Evolutionary conservation across 2,888 invertebrate genomes (phyloP).

Genomic region (Lacanobia wlatinum): DNA sequence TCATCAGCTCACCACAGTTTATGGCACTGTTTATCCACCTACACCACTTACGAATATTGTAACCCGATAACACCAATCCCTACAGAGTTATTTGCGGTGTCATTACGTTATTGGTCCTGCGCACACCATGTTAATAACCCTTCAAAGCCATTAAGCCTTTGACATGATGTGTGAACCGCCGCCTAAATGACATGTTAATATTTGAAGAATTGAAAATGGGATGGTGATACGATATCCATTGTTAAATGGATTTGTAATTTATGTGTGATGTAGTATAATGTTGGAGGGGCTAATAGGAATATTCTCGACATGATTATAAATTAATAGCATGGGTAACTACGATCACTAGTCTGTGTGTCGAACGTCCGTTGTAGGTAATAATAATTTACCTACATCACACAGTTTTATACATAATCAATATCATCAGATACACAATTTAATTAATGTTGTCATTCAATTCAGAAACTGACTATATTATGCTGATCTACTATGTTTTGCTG

Average conservation of each 20-base stretch:
- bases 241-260: constrained; percentile 11
- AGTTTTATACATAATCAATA: too few species aligned
- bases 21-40: not conserved
- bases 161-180: constrained; percentile 31
- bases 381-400: too few species aligned
- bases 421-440: too few species aligned
- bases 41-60: constrained; percentile 24
- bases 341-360: not conserved
- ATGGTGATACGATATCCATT: constrained; percentile 6
- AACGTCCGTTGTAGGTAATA: too few species aligned
- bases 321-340: not conserved
- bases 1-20: constrained; percentile 5
- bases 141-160: constrained; percentile 50
- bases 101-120: constrained; percentile 53
- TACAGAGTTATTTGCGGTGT: constrained; percentile 34
- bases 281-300: not conserved
- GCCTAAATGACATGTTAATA: constrained; percentile 48
- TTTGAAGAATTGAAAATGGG: constrained; percentile 44
- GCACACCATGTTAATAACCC: constrained; percentile 40
- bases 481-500: too few species aligned
- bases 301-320: not conserved
- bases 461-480: too few species aligned
- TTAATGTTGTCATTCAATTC: too few species aligned
- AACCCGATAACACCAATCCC: constrained; percentile 46
- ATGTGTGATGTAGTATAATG: not conserved